phyloP scores from a whole-genome alignment of 2,797 vertebrate species.

The Eutrigla gurnardus region DNA sequence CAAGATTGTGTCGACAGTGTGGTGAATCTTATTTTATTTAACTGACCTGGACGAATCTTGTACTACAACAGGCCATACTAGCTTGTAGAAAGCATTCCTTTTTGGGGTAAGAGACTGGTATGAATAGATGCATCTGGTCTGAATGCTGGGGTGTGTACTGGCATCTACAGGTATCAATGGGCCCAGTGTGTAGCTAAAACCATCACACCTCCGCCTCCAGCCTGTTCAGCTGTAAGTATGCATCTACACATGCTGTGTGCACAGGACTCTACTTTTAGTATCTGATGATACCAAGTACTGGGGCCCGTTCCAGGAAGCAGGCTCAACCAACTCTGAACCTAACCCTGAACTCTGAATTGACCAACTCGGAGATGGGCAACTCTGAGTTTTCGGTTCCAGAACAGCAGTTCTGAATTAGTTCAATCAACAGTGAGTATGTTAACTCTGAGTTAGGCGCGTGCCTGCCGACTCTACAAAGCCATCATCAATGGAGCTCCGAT shows the following conservation, averaged over 20 bases:
- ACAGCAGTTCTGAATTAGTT: too few relatives aligned
- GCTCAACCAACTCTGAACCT: too few relatives aligned
- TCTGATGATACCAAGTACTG: background rate
- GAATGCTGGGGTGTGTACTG: constrained; percentile 31
- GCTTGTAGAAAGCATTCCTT: background rate
- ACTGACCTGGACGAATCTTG: background rate
- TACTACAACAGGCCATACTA: background rate
- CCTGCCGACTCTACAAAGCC: too few relatives aligned
- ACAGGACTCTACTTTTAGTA: background rate
- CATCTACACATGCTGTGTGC: background rate
- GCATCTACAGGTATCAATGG: constrained; percentile 55
- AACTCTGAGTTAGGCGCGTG: too few relatives aligned
- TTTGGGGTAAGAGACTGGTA: background rate
- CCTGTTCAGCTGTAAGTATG: background rate
- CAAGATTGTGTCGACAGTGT: background rate
- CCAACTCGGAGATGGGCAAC: too few relatives aligned
- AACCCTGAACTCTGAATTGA: too few relatives aligned
- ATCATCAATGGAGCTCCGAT: too few relatives aligned
- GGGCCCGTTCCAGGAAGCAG: too few relatives aligned
- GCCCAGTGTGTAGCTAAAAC: constrained; percentile 43
- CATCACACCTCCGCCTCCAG: constrained; percentile 25
- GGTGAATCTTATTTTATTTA: background rate
- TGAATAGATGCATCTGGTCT: constrained; percentile 16
- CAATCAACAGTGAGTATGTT: too few relatives aligned
- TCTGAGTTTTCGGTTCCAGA: too few relatives aligned